These are phyloP conservation scores for Ascidia mentula DNA, from an alignment of 23 tunicate species.

Conservation along the genomic window DNA sequence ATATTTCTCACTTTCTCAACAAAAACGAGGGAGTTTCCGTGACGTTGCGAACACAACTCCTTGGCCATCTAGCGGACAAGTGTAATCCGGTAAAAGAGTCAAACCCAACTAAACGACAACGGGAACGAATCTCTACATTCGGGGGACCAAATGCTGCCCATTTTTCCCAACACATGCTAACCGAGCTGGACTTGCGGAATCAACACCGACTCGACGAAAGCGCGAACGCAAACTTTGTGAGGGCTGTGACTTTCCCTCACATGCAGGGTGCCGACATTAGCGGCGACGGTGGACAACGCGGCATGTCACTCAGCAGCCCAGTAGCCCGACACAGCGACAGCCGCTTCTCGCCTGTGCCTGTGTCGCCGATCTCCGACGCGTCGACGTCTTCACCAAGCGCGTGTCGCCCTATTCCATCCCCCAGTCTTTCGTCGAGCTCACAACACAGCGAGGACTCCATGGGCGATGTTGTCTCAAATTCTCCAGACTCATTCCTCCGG, in stretches of 20 bases:
- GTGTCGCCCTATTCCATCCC: slow-evolving; percentile 11
- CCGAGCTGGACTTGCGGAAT: slow-evolving; percentile 5
- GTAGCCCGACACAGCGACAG: not conserved
- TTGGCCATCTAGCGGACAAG: slow-evolving; percentile 38
- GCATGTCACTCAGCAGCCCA: not conserved
- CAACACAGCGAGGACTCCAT: slow-evolving; percentile 11
- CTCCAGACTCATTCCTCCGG: not conserved
- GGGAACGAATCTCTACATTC: not conserved
- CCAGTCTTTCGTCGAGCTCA: slow-evolving; percentile 6
- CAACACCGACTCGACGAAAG: not conserved
- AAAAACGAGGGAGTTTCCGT: slow-evolving; percentile 28
- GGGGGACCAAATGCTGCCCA: not conserved
- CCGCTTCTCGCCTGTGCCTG: slow-evolving; percentile 44
- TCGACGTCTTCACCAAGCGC: slow-evolving; percentile 33
- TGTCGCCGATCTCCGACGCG: slow-evolving; percentile 44
- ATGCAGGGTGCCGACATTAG: not conserved
- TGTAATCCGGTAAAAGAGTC: slow-evolving; percentile 15
- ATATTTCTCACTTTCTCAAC: slow-evolving; percentile 24
- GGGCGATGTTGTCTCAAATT: not conserved
- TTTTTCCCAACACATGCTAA: not conserved
- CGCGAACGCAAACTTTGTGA: slow-evolving; percentile 4
- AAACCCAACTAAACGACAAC: not conserved
- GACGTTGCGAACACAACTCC: slow-evolving; percentile 32
- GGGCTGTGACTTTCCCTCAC: not conserved
- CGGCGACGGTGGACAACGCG: not conserved